Evolutionary conservation across 2,888 invertebrate species (phyloP).

Genomic region (Mythimna loreyi): DNA sequence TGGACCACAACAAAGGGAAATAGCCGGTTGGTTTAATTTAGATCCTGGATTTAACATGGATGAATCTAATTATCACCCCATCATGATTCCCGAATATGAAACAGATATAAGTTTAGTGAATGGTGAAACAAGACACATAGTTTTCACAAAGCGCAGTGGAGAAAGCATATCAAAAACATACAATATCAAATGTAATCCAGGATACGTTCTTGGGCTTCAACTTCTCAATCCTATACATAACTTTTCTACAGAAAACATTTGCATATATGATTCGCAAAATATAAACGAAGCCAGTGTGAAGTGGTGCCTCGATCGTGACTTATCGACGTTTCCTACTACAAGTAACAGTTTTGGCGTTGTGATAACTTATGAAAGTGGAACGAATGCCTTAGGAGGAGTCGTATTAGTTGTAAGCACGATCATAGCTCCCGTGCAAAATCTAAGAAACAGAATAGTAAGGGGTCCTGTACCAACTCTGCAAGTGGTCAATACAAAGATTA

Average conservation of each 20-base stretch:
- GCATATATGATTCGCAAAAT: slow-evolving; percentile 94
- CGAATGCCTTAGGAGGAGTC: slow-evolving; percentile 94
- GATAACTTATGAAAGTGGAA: slow-evolving; percentile 95
- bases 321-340: slow-evolving; percentile 97
- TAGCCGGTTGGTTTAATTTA: slow-evolving; percentile 97
- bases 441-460: slow-evolving; percentile 93
- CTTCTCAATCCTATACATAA: slow-evolving; percentile 97
- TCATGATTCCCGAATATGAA: slow-evolving; percentile 93
- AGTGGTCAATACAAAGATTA: slow-evolving; percentile 93
- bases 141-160: slow-evolving; percentile 93
- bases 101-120: slow-evolving; percentile 92
- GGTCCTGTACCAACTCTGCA: slow-evolving; percentile 95
- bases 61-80: slow-evolving; percentile 94
- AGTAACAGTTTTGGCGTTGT: slow-evolving; percentile 96
- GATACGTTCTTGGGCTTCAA: slow-evolving; percentile 97
- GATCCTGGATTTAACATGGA: slow-evolving; percentile 92
- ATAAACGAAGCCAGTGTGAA: slow-evolving; percentile 92
- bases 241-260: slow-evolving; percentile 96
- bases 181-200: slow-evolving; percentile 93
- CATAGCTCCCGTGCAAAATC: slow-evolving; percentile 93
- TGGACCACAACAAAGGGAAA: slow-evolving; percentile 96
- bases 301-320: slow-evolving; percentile 96
- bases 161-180: slow-evolving; percentile 91
- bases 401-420: slow-evolving; percentile 95
- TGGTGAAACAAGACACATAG: slow-evolving; percentile 95